Conservation (phyloP, 2,113 vertebrate genomes). For the Phylloscopus trochilus region DNA sequence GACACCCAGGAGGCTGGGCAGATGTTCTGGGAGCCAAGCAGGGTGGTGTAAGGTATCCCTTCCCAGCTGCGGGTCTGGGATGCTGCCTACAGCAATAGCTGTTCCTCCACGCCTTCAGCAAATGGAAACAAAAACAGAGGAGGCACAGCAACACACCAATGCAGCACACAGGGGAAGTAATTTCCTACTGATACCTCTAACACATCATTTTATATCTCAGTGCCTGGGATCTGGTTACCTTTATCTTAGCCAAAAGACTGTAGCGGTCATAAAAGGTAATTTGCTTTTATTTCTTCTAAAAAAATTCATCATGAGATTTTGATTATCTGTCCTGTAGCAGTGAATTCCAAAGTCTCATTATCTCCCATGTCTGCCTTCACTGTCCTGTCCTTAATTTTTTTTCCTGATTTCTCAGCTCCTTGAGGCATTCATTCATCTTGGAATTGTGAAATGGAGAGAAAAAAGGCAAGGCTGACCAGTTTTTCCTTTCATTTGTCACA, state of each 20-base stretch:
- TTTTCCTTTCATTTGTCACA: constrained; percentile 25
- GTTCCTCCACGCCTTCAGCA: fast-evolving
- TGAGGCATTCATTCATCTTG: not conserved
- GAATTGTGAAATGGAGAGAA: not conserved
- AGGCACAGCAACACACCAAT: not conserved
- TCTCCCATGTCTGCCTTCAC: not conserved
- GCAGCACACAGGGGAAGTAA: not conserved
- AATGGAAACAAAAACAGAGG: constrained; percentile 18
- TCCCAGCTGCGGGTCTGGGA: not conserved
- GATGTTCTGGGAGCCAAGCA: not conserved
- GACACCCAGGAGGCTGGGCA: not conserved
- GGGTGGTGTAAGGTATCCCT: not conserved
- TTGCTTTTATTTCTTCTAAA: not conserved
- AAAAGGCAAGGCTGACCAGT: not conserved
- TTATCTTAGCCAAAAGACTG: constrained; percentile 48
- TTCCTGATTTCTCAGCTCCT: not conserved
- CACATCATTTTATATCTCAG: not conserved
- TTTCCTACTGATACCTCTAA: constrained; percentile 42
- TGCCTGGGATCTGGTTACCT: not conserved
- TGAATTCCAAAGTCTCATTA: constrained; percentile 28
- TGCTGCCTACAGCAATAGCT: constrained; percentile 41
- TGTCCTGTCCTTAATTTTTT: not conserved
- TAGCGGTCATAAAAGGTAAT: not conserved
- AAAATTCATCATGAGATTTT: not conserved
- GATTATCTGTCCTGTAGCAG: not conserved